A percentile compares a stretch with the other conserved stretches of the same genome.
Evolutionary conservation across 2,888 invertebrate species (phyloP).

Genomic region (Sicus ferrugineus): DNA sequence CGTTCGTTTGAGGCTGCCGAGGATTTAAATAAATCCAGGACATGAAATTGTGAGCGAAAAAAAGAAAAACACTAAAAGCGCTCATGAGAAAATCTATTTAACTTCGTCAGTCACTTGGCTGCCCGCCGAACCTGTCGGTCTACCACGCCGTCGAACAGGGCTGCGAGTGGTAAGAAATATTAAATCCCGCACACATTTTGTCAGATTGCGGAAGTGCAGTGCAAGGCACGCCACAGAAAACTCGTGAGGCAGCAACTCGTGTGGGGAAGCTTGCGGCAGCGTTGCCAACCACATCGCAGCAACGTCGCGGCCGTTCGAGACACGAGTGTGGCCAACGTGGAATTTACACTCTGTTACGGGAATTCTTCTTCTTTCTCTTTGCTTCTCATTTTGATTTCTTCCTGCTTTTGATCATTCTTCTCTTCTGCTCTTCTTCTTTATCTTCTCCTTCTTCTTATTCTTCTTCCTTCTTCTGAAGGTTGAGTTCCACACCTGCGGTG

Average conservation of each 20-base stretch:
- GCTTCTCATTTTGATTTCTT: not conserved
- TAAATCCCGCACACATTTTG: constrained; percentile 22
- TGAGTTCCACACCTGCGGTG: not conserved
- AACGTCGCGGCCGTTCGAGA: constrained; percentile 13
- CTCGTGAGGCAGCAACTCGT: not conserved
- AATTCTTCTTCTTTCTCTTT: no score
- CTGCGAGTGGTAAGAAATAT: constrained; percentile 10
- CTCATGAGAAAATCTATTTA: not conserved
- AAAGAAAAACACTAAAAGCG: constrained; percentile 1
- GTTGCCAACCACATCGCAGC: constrained; percentile 18
- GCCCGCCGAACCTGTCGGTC: not conserved
- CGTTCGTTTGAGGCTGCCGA: not conserved
- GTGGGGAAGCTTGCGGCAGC: constrained; percentile 20
- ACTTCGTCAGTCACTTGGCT: not conserved
- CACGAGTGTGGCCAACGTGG: constrained; percentile 14
- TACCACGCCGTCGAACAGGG: not conserved
- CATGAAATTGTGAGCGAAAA: constrained; percentile 6
- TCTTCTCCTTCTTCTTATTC: not conserved
- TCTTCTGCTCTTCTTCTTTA: not conserved
- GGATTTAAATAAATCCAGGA: constrained; percentile 24
- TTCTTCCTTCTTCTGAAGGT: not conserved
- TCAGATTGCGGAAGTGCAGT: not conserved
- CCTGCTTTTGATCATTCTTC: not conserved
- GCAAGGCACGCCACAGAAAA: not conserved
- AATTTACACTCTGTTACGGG: no score